These are phyloP conservation scores for Brenthis hecate DNA, from an alignment of 2,888 invertebrate species.

Conservation along the genomic window DNA sequence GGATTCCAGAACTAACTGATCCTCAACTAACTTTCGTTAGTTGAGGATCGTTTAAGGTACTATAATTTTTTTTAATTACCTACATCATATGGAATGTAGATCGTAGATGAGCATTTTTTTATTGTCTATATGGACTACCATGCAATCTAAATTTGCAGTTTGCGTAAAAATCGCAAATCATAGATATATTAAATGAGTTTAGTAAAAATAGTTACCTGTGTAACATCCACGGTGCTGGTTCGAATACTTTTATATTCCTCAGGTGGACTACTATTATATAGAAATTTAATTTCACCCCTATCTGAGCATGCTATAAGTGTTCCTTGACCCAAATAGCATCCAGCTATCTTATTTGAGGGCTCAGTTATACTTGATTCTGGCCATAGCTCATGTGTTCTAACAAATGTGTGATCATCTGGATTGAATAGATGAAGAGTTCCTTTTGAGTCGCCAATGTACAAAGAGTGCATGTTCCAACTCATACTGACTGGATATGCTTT, in stretches of 20 bases:
- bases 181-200: neutral
- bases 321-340: slow-evolving; percentile 66
- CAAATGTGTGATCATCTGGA: slow-evolving; percentile 58
- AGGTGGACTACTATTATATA: slow-evolving; percentile 73
- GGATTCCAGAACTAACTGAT: no score
- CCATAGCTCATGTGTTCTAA: slow-evolving; percentile 66
- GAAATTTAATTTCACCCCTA: slow-evolving; percentile 72
- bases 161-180: no score
- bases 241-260: slow-evolving; percentile 61
- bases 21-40: no score
- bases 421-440: slow-evolving; percentile 70
- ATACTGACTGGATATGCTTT: slow-evolving; percentile 71
- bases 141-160: no score
- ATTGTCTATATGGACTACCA: no score
- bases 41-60: no score
- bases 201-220: slow-evolving; percentile 58
- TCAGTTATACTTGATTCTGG: slow-evolving; percentile 60
- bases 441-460: slow-evolving; percentile 75
- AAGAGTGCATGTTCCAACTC: slow-evolving; percentile 65
- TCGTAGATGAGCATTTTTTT: neutral
- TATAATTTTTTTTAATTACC: no score
- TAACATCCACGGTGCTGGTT: slow-evolving; percentile 68
- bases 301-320: slow-evolving; percentile 73
- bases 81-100: no score
- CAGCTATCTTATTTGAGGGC: slow-evolving; percentile 68